A percentile compares a stretch with the other conserved stretches of the same genome.
Evolutionary conservation across 2,113 vertebrate genomes (phyloP).

Genomic region (Jaculus jaculus): DNA sequence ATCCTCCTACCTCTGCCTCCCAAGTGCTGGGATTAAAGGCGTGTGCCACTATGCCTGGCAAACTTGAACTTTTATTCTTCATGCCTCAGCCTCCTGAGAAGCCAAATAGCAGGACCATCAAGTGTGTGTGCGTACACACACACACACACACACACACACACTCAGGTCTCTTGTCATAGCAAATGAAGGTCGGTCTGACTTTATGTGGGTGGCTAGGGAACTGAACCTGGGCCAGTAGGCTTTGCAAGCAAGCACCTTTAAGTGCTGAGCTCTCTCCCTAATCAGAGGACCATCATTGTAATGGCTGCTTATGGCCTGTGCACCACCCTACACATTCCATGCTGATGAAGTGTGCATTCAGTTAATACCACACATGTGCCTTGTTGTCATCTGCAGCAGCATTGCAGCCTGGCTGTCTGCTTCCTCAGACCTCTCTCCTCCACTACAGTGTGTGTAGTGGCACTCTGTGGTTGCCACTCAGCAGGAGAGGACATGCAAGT

Average conservation of each 20-base stretch:
- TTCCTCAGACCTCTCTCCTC: neutral
- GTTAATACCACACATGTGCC: fast-evolving
- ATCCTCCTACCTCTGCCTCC: no score
- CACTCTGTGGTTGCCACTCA: fast-evolving
- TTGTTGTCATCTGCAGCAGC: neutral
- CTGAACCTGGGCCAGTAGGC: neutral
- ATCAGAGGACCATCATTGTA: neutral
- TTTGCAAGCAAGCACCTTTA: neutral
- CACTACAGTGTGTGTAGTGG: neutral
- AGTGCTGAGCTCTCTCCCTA: no score
- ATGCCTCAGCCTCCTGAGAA: neutral
- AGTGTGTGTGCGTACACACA: no score
- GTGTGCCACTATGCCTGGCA: no score
- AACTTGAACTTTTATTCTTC: neutral
- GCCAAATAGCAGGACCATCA: no score
- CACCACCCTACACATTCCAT: fast-evolving
- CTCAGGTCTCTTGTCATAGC: no score
- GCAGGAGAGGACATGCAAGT: neutral
- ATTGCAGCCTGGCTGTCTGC: no score
- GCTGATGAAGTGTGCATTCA: neutral
- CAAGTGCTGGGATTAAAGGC: no score
- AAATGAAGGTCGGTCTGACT: no score
- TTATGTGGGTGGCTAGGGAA: no score
- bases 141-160: no score
- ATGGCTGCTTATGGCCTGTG: fast-evolving